Percentiles rank a stretch among this genome's conserved stretches.
These are phyloP conservation scores for Sarcophilus harrisii DNA, from an alignment of 2,797 vertebrate species.

Conservation along the genomic window DNA sequence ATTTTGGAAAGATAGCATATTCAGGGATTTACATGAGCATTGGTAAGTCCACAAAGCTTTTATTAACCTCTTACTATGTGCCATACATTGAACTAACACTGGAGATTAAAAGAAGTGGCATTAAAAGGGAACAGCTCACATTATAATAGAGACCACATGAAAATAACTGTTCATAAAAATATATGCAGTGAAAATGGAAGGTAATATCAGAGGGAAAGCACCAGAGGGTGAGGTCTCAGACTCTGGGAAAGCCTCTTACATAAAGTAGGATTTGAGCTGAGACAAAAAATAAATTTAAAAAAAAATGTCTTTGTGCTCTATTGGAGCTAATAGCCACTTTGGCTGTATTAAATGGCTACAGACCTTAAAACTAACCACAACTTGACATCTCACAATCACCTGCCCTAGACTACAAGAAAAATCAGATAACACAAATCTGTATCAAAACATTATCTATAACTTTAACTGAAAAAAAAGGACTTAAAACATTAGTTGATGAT, in stretches of 20 bases:
- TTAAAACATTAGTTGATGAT: neutral
- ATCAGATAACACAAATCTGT: neutral
- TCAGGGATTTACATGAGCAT: neutral
- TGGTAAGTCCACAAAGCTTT: neutral
- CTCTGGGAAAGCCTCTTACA: neutral
- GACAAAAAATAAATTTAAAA: neutral
- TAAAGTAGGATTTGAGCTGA: neutral
- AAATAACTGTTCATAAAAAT: neutral
- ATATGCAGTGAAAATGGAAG: neutral
- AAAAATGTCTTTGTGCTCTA: neutral
- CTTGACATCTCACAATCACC: neutral
- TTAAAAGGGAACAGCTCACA: neutral
- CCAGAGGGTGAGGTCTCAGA: neutral
- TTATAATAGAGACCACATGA: neutral
- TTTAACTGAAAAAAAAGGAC: neutral
- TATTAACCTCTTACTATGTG: neutral
- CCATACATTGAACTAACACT: neutral
- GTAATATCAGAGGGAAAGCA: neutral
- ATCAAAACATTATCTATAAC: neutral
- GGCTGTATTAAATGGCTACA: neutral
- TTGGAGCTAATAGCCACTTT: neutral
- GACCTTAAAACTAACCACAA: neutral
- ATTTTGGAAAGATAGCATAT: neutral
- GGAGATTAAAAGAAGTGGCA: neutral
- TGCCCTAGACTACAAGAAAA: neutral